Evolutionary conservation across 2,888 invertebrate genomes (phyloP).

Genomic region (Selenia dentaria): DNA sequence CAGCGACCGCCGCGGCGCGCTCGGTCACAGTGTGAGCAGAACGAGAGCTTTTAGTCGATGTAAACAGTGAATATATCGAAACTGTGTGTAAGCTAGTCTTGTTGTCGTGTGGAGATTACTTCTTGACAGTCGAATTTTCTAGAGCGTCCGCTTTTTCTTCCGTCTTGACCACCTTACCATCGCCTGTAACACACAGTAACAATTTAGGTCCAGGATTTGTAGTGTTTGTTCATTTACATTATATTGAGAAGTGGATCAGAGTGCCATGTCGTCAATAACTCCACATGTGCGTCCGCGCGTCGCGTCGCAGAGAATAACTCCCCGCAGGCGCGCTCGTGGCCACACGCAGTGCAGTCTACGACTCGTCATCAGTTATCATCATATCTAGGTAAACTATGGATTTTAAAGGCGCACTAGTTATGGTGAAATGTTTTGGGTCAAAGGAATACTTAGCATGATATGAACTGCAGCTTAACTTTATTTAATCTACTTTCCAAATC

Average conservation of each 20-base stretch:
- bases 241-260: conserved; percentile 42
- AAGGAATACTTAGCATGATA: too few species aligned
- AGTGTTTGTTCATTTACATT: neutral
- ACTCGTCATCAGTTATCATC: conserved; percentile 69
- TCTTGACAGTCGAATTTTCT: conserved; percentile 57
- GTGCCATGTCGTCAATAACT: conserved; percentile 47
- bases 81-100: conserved; percentile 10
- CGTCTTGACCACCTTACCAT: conserved; percentile 78
- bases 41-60: neutral
- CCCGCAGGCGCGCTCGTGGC: conserved; percentile 22
- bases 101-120: conserved; percentile 44
- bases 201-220: neutral
- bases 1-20: neutral
- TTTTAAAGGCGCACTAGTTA: too few species aligned
- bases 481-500: too few species aligned
- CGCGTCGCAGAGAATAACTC: conserved; percentile 48
- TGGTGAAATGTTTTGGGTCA: too few species aligned
- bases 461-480: too few species aligned
- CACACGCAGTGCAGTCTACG: conserved; percentile 38
- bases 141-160: conserved; percentile 76
- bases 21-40: conserved; percentile 1
- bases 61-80: conserved; percentile 1
- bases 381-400: too few species aligned
- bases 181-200: conserved; percentile 55
- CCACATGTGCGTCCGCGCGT: conserved; percentile 10